Percentiles rank a stretch among this genome's conserved stretches.
Conservation (phyloP, 2,113 vertebrate genomes). For the Stictonetta naevosa region DNA sequence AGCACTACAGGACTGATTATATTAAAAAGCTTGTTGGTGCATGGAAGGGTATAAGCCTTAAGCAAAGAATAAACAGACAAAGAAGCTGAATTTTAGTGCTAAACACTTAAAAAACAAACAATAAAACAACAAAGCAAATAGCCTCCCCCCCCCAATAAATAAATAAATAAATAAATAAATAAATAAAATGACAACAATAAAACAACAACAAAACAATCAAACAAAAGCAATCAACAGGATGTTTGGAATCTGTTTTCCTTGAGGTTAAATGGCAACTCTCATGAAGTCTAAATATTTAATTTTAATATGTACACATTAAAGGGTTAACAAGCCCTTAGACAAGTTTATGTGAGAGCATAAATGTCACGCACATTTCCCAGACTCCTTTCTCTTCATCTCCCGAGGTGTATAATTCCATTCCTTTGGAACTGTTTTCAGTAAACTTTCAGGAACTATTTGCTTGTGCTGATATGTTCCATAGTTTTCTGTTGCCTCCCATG, state of each 20-base stretch:
- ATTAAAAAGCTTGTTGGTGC: not conserved
- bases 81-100: not conserved
- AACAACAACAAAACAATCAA: not conserved
- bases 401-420: conserved; percentile 87
- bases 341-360: not conserved
- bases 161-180: no score
- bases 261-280: not conserved
- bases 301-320: not conserved
- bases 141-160: no score
- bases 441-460: conserved; percentile 76
- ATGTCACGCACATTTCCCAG: conserved; percentile 79
- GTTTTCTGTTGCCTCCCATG: conserved; percentile 78
- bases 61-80: not conserved
- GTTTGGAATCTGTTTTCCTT: not conserved
- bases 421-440: conserved; percentile 87
- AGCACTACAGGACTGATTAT: not conserved
- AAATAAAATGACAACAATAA: no score
- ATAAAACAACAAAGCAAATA: not conserved
- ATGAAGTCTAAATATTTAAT: not conserved
- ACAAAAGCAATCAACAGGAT: not conserved
- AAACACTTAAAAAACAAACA: not conserved
- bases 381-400: conserved; percentile 76
- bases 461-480: conserved; percentile 64
- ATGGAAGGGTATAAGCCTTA: not conserved
- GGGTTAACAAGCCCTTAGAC: not conserved